Conservation (phyloP, 2,797 vertebrate genomes). For the Rhynchotus rufescens region DNA sequence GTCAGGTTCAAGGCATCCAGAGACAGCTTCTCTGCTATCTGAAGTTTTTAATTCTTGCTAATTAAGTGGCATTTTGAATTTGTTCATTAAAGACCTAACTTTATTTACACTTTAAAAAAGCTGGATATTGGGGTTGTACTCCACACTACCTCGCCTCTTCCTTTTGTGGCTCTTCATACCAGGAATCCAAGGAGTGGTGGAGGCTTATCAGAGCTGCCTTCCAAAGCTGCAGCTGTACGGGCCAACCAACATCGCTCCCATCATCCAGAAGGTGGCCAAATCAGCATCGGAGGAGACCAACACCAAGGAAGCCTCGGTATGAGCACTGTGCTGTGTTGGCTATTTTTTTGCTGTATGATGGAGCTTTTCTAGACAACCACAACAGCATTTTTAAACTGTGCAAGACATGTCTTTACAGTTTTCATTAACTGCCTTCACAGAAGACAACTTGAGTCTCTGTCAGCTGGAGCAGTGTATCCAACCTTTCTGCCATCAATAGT, state of each 20-base stretch:
- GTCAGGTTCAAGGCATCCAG: constrained; percentile 1
- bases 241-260: constrained; percentile 98
- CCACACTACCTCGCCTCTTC: background rate
- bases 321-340: constrained; percentile 5
- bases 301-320: constrained; percentile 97
- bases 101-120: background rate
- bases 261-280: constrained; percentile 98
- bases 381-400: background rate
- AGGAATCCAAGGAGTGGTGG: constrained; percentile 99
- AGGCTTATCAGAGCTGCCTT: constrained; percentile 98
- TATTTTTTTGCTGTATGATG: background rate
- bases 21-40: background rate
- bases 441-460: background rate
- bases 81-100: background rate
- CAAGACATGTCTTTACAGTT: background rate
- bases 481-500: background rate
- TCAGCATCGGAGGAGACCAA: constrained; percentile 98
- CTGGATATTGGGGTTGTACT: background rate
- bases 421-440: background rate
- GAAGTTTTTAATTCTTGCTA: background rate
- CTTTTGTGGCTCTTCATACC: background rate
- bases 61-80: background rate
- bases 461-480: background rate
- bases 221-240: constrained; percentile 98
- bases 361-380: background rate